A percentile compares a stretch with the other conserved stretches of the same genome.
phyloP scores from a whole-genome alignment of 2,797 vertebrate genomes.

The Gymnoscopelus microlampas region DNA sequence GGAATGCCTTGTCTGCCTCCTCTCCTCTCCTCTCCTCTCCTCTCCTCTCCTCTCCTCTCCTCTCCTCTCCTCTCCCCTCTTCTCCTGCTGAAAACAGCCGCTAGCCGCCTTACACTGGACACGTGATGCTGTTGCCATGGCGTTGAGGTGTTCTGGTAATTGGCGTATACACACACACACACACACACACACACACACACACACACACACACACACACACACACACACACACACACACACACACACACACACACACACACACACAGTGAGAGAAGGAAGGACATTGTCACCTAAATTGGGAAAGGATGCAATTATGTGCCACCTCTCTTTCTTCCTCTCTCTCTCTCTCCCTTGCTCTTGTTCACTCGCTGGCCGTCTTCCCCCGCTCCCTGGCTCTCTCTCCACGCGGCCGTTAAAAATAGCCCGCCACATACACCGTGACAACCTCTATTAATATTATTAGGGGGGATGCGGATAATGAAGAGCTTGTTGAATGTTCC shows the following conservation, averaged over 20 bases:
- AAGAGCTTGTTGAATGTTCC: slow-evolving; percentile 55
- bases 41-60: slow-evolving; percentile 25
- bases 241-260: slow-evolving; percentile 53
- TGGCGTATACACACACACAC: slow-evolving; percentile 46
- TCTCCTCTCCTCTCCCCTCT: slow-evolving; percentile 11
- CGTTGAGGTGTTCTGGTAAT: slow-evolving; percentile 75
- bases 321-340: slow-evolving; percentile 19
- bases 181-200: slow-evolving; percentile 46
- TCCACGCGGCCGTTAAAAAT: slow-evolving; percentile 56
- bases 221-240: slow-evolving; percentile 40
- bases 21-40: slow-evolving; percentile 59
- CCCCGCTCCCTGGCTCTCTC: slow-evolving; percentile 31
- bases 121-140: slow-evolving; percentile 85
- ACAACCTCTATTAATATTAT: slow-evolving; percentile 64
- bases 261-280: slow-evolving; percentile 14
- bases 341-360: slow-evolving; percentile 5
- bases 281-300: slow-evolving; percentile 58
- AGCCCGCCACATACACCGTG: slow-evolving; percentile 58
- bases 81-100: slow-evolving; percentile 48
- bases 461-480: slow-evolving; percentile 56
- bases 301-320: slow-evolving; percentile 65
- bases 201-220: slow-evolving; percentile 48
- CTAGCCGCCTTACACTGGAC: slow-evolving; percentile 34
- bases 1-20: slow-evolving; percentile 68
- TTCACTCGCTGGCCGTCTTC: slow-evolving; percentile 26